phyloP scores from a whole-genome alignment of 2,113 vertebrate species.

The Hassar affinis region DNA sequence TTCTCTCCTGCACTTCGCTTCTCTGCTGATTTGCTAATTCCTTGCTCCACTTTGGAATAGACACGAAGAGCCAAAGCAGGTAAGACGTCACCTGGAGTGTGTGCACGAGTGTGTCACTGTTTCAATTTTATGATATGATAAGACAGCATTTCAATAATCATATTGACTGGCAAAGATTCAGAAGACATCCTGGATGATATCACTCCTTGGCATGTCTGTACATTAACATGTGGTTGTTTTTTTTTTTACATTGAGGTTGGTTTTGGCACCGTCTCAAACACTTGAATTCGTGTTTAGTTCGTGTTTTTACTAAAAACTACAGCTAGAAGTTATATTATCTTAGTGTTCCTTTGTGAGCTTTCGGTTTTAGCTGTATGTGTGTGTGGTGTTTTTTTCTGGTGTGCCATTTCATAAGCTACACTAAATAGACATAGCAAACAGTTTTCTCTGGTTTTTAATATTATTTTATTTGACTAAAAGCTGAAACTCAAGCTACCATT shows the following conservation, averaged over 20 bases:
- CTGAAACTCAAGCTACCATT: too few species aligned
- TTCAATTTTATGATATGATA: too few species aligned
- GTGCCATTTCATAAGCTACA: background rate
- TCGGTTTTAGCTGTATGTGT: background rate
- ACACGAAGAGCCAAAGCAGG: conserved; percentile 14
- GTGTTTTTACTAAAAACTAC: background rate
- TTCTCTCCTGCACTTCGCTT: background rate
- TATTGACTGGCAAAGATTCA: background rate
- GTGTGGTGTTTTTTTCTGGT: background rate
- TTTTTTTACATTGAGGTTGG: too few species aligned
- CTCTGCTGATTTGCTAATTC: background rate
- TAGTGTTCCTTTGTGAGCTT: too few species aligned
- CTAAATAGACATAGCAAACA: background rate
- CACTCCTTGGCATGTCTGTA: background rate
- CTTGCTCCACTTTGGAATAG: conserved; percentile 9
- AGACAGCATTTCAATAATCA: background rate
- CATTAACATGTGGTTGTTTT: background rate
- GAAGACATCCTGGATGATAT: background rate
- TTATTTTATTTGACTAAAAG: too few species aligned
- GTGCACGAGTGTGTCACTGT: background rate
- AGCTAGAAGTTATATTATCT: too few species aligned
- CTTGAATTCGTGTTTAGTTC: background rate
- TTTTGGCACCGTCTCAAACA: background rate
- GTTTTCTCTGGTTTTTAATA: background rate
- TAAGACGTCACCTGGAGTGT: conserved; percentile 14